phyloP scores from a whole-genome alignment of 2,797 vertebrate species.

The Manis crassicaudata region DNA sequence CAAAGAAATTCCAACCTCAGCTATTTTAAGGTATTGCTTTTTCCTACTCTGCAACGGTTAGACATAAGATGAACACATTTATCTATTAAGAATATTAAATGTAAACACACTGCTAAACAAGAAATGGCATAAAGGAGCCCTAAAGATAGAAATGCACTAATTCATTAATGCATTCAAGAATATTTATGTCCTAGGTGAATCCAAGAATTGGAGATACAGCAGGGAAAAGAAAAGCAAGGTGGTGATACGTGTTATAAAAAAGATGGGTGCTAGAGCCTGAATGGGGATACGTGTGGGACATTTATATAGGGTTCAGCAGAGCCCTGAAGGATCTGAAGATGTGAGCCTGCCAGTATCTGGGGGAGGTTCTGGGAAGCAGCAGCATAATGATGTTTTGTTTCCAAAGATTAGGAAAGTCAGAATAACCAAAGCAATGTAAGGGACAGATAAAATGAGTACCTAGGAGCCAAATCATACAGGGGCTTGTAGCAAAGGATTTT shows the following conservation, averaged over 20 bases:
- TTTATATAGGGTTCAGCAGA: background rate
- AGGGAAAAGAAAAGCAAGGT: background rate
- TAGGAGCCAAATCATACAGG: background rate
- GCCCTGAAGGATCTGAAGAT: background rate
- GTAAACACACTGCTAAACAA: background rate
- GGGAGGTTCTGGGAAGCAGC: background rate
- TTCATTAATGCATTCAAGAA: background rate
- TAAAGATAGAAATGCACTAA: background rate
- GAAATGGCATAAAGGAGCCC: background rate
- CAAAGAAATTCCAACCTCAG: background rate
- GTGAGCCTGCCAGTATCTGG: background rate
- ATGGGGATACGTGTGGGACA: background rate
- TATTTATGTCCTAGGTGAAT: background rate
- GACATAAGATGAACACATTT: background rate
- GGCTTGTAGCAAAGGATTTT: background rate
- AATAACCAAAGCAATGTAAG: background rate
- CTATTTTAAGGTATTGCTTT: background rate
- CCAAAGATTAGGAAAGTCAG: background rate
- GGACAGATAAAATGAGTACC: background rate
- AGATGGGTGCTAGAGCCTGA: background rate
- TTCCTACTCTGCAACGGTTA: background rate
- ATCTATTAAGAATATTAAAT: conserved; percentile 10
- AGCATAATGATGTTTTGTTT: background rate
- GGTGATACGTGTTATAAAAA: background rate
- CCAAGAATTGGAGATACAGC: background rate